Evolutionary conservation across 2,113 vertebrate genomes (phyloP), one percentile per base, ranked within the genome.

Genomic region (Polypterus bichir): DNA sequence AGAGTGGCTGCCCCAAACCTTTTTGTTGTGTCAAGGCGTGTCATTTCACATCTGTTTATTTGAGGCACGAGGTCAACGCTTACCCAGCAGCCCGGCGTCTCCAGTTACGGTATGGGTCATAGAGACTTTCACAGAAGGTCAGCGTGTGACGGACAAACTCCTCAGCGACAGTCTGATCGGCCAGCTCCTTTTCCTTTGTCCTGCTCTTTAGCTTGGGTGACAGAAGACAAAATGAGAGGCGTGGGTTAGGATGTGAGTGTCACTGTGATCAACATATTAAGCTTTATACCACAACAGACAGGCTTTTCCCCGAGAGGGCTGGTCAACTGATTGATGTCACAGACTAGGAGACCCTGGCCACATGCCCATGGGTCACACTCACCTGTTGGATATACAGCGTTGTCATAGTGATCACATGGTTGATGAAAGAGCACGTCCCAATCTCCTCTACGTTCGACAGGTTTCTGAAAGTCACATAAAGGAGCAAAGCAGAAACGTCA

Each of bases 381-480:
- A 98, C 96, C 90, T 97, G 96, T 64, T 99, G 96, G 74, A 98
- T 92, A 64, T 97, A 99, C 9, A 98, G 83, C 0, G 96, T 99
- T 55, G 96, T 96, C 92, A 99, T 95, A 70, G 86, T 98, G 79
- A 99, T 97, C 67, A 98, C 84, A 72, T 97, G 90, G 79, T 98
- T 98, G 80, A 98, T 92, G 66, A 97, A 98, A 2, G 95, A 99
- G 70, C 96, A 99, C 64, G 91, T 91, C 45, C 95, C 93, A 68
- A 99, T 95, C 84, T 99, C 96, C 69, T 97, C 96, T 70, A 97
- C 96, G 27, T 98, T 99, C 71, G 92, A 91, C 65, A 97, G 77
- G 81, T 99, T 99, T 79, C 96, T 98, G 69, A 27, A 27, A 27
- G 27, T 27, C 27, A 27, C 27, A 27, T 27, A 27, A 27, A 27